Evolutionary conservation across 2,888 invertebrate genomes (phyloP).

Genomic region (Tenthredo amoena): DNA sequence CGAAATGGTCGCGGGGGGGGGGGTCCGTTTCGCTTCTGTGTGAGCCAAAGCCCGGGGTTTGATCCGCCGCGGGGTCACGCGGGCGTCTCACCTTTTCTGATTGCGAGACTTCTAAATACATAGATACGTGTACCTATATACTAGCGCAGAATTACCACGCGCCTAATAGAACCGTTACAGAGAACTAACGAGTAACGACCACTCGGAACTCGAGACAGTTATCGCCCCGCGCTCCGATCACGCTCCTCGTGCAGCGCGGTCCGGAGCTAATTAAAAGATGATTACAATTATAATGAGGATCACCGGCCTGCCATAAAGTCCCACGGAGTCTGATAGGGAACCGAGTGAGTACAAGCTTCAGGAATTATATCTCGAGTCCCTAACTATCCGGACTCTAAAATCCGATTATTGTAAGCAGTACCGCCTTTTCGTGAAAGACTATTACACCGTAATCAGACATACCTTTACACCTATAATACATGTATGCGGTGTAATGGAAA

Average conservation of each 20-base stretch:
- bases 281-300: slow-evolving; percentile 69
- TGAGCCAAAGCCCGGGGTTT: not conserved
- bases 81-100: not conserved
- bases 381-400: not conserved
- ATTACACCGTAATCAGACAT: not conserved
- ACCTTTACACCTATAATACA: not conserved
- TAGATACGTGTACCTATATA: not conserved
- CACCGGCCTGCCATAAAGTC: slow-evolving; percentile 60
- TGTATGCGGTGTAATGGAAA: not conserved
- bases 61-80: not conserved
- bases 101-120: not conserved
- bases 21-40: not conserved
- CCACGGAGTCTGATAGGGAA: not conserved
- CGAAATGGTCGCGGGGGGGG: not conserved
- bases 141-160: not conserved
- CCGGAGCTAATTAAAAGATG: slow-evolving; percentile 68
- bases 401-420: not conserved
- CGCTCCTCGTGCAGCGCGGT: slow-evolving; percentile 4
- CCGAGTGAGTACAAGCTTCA: not conserved
- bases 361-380: not conserved
- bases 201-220: slow-evolving; percentile 38
- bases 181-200: slow-evolving; percentile 35
- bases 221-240: slow-evolving; percentile 28
- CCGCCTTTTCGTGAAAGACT: not conserved
- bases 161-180: slow-evolving; percentile 10